Evolutionary conservation across 1,140 invertebrate species (phyloP).

Genomic region (Forficula auricularia): DNA sequence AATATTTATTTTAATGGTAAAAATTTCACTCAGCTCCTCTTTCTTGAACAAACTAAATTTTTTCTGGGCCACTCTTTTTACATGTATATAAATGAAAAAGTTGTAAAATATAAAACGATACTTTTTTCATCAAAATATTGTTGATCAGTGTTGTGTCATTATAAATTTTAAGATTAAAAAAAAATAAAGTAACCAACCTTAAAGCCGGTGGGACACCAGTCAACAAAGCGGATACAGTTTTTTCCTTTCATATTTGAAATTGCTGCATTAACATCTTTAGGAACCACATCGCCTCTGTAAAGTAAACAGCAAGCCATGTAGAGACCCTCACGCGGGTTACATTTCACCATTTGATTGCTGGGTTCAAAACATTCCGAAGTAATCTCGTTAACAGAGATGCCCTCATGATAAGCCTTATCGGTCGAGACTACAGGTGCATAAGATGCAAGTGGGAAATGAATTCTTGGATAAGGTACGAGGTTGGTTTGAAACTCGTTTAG

Average conservation of each 20-base stretch:
- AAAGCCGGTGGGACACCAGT: constrained; percentile 42
- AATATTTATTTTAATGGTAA: no score
- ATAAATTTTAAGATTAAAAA: background rate
- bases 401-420: constrained; percentile 37
- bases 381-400: constrained; percentile 27
- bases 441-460: constrained; percentile 37
- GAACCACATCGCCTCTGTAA: constrained; percentile 36
- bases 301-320: constrained; percentile 44
- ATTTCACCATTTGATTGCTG: constrained; percentile 38
- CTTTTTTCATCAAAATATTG: constrained; percentile 38
- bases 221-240: constrained; percentile 32
- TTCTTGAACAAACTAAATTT: no score
- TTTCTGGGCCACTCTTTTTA: no score
- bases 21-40: no score
- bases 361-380: constrained; percentile 31
- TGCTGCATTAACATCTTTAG: constrained; percentile 41
- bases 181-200: constrained; percentile 22
- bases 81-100: no score
- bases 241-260: constrained; percentile 29
- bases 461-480: constrained; percentile 36
- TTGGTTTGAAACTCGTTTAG: constrained; percentile 46
- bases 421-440: constrained; percentile 42
- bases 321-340: constrained; percentile 27
- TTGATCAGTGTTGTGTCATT: background rate
- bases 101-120: no score